Evolutionary conservation across 2,888 invertebrate species (phyloP).

Genomic region (Dicycla oo): DNA sequence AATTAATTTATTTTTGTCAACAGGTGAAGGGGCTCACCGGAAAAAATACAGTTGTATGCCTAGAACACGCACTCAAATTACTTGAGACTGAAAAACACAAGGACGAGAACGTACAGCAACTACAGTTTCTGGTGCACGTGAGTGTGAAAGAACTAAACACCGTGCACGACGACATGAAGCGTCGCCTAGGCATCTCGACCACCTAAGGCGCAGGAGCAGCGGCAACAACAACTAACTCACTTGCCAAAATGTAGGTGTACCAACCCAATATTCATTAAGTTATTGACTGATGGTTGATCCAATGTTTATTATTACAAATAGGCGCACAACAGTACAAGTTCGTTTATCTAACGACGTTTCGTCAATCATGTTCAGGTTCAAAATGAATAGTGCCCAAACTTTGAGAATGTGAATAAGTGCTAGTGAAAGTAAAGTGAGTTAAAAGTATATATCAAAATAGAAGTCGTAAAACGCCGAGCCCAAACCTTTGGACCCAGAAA

Average conservation of each 20-base stretch:
- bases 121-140: slow-evolving; percentile 21
- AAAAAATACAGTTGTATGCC: slow-evolving; percentile 66
- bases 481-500: no score
- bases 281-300: neutral
- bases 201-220: neutral
- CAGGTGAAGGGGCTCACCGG: slow-evolving; percentile 70
- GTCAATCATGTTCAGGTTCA: neutral
- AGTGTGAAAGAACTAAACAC: slow-evolving; percentile 17
- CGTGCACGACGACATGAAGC: slow-evolving; percentile 16
- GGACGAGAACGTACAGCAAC: neutral
- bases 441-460: no score
- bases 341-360: no score
- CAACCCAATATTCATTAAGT: neutral
- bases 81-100: slow-evolving; percentile 13
- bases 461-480: no score
- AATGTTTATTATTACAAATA: neutral
- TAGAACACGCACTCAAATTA: slow-evolving; percentile 71
- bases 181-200: slow-evolving; percentile 2
- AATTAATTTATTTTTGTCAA: neutral
- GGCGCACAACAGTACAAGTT: neutral
- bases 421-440: neutral
- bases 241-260: neutral
- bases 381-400: neutral
- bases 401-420: neutral
- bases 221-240: neutral